phyloP scores from a whole-genome alignment of 1,140 invertebrate species.

The Diuraphis noxia region DNA sequence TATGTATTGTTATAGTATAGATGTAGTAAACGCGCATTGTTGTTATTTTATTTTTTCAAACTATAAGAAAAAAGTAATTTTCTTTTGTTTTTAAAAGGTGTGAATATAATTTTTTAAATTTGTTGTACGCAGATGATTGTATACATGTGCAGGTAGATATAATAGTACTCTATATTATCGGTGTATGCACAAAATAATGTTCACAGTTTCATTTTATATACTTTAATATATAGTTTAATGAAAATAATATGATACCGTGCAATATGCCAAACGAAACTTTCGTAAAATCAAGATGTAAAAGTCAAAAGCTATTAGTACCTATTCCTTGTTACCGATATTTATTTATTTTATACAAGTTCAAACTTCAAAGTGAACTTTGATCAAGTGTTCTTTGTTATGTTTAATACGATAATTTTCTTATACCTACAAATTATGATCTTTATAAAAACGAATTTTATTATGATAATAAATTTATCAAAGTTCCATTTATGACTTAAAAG shows the following conservation, averaged over 20 bases:
- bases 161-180: background rate
- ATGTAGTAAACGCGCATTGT: background rate
- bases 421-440: background rate
- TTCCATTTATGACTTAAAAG: background rate
- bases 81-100: conserved; percentile 3
- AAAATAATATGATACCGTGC: background rate
- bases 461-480: background rate
- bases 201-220: background rate
- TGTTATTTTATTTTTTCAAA: background rate
- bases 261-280: background rate
- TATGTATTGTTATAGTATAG: background rate
- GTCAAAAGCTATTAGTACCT: background rate
- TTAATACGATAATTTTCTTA: background rate
- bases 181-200: background rate
- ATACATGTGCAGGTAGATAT: background rate
- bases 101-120: background rate
- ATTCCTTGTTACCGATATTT: background rate
- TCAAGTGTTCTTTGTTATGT: background rate
- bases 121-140: background rate
- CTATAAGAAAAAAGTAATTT: background rate
- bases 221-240: conserved; percentile 7
- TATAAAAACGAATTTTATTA: background rate
- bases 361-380: background rate
- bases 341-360: background rate
- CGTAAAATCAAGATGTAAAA: background rate